phyloP scores from a whole-genome alignment of 2,888 invertebrate species.

The Lasioglossum calceatum region DNA sequence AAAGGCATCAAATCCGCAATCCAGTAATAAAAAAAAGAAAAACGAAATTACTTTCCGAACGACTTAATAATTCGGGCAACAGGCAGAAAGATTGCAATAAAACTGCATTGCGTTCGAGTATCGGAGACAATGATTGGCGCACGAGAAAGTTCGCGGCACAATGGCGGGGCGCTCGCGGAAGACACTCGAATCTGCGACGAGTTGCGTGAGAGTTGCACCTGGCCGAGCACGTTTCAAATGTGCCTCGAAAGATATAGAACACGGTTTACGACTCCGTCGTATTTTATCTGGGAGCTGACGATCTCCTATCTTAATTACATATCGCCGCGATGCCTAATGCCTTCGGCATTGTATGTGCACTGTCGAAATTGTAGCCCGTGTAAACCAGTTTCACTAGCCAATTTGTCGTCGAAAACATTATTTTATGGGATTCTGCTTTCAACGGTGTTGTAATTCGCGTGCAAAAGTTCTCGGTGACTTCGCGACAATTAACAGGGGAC shows the following conservation, averaged over 20 bases:
- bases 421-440: background rate
- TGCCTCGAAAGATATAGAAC: constrained; percentile 45
- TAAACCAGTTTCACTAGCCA: background rate
- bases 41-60: too few relatives aligned
- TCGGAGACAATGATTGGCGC: constrained; percentile 16
- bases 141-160: constrained; percentile 46
- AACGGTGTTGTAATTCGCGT: background rate
- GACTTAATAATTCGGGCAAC: too few relatives aligned
- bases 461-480: background rate
- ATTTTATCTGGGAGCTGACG: constrained; percentile 67
- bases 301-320: constrained; percentile 72
- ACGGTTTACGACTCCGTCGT: constrained; percentile 51
- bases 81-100: too few relatives aligned
- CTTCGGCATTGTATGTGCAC: background rate
- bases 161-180: constrained; percentile 26
- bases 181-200: constrained; percentile 17
- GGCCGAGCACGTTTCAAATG: constrained; percentile 48
- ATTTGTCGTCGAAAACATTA: background rate
- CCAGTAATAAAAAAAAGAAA: too few relatives aligned
- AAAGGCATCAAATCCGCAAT: too few relatives aligned
- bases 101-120: background rate
- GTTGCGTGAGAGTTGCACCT: constrained; percentile 47
- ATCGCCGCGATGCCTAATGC: constrained; percentile 47
- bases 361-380: background rate
- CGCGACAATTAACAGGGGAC: constrained; percentile 22